A percentile compares a stretch with the other conserved stretches of the same genome.
phyloP scores from a whole-genome alignment of 2,113 vertebrate species.

The Camelus bactrianus region DNA sequence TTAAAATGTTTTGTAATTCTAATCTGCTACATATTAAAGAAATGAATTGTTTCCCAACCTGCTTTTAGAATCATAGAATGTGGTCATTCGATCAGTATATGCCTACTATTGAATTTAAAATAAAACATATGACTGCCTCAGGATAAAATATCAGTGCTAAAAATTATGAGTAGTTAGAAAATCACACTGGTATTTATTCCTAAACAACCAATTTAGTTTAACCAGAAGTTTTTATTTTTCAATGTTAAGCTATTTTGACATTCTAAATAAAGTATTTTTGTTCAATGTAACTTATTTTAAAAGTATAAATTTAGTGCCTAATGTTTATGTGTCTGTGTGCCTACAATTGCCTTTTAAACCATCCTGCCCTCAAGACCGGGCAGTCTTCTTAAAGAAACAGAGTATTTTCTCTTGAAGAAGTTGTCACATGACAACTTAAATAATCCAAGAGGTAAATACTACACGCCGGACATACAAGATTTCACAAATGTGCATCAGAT shows the following conservation, averaged over 20 bases:
- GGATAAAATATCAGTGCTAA: background rate
- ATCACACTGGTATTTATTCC: background rate
- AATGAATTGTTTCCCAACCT: conserved; percentile 7
- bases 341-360: background rate
- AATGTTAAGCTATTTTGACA: background rate
- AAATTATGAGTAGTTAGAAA: background rate
- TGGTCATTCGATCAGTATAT: background rate
- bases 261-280: background rate
- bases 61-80: background rate
- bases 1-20: background rate
- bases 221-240: background rate
- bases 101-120: background rate
- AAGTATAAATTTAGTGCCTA: background rate
- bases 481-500: background rate
- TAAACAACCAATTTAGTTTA: background rate
- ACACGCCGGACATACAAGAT: background rate
- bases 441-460: background rate
- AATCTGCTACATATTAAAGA: background rate
- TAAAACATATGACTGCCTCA: background rate
- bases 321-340: background rate
- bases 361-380: background rate
- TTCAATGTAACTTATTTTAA: conserved; percentile 1
- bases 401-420: conserved; percentile 24
- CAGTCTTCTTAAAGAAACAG: background rate
- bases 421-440: background rate